Base-by-base conservation (phyloP, 2,888 invertebrate genomes). In the Archips crataeganus region DNA sequence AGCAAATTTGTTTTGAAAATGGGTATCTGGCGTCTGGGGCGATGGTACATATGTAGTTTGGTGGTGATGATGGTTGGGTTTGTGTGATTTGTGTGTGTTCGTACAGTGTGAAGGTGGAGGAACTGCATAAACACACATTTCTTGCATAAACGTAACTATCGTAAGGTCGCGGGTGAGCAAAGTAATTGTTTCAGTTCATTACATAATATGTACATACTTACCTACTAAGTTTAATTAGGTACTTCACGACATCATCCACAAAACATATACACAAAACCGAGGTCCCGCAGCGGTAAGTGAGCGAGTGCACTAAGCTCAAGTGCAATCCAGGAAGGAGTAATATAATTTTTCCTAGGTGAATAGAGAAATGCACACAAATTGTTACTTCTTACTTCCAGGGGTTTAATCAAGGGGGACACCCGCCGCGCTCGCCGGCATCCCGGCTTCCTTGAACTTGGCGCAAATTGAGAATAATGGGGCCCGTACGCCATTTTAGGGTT, bases 381-480 rank as follows among this genome's bases (percentile, higher is more conserved):
- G 91, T 90, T 88, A 89, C 90, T 91, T 90, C 89, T 88, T 87
- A 90, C 87, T 87, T 88, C 86, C 87, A 86, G 81, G 83, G 87
- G 91, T 94, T 94, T 94, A 94, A 94, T 94, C 94, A 94, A 93
- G 92, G 91, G 90, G 90, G 90, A 93, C 93, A 93, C 94, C 94
- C 92, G 93, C 91, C 87, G 94, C 81, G 94, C 82, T 84, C 79
- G 85, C 84, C 82, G 80, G 79, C 83, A 83, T 81, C 82, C 82
- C 81, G 82, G 86, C 87, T 89, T 85, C 85, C 89, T 87, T 88
- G 87, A 87, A 87, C 89, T 88, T 85, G 85, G 87, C 85, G 88
- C 90, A 93, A 94, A 94, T 94, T 94, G 92, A 94, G 92, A 94
- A 90, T 94, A 94, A 94, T 94, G 92, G 91, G 87, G 85, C 45